Evolutionary conservation across 2,113 vertebrate genomes (phyloP), one percentile per base, ranked within the genome.

Genomic region (Agelaius phoeniceus): DNA sequence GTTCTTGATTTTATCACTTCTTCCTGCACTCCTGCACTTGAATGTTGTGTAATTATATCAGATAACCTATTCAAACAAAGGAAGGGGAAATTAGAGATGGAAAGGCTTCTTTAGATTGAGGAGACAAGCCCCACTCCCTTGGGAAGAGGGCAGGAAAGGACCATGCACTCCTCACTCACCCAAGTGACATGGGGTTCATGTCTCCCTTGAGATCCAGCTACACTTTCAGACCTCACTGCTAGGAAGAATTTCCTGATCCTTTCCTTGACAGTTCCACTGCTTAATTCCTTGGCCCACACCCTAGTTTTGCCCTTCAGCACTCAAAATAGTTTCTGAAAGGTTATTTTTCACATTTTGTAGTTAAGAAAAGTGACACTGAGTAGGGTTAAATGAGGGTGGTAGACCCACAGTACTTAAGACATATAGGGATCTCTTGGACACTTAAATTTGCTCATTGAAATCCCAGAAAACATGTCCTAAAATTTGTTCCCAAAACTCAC

Each of bases 1-100:
- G 85, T 68, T 95, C 78, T 93, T 93, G 87, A 96, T 95, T 95
- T 96, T 96, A 96, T 94, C 87, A 66, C 71, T 68, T 93, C 84
- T 91, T 94, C 90, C 81, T 75, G 77, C 41, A 84, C 73, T 95
- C 82, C 90, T 89, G 77, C 52, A 79, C 65, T 87, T 91, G 77
- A 89, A 72, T 76, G 94, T 84, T 89, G 65, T 13, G 26, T 80
- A 93, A 93, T 84, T 93, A 91, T 78, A 91, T 81, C 78, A 94
- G 87, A 93, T 94, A 94, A 84, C 77, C 35, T 90, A 79, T 67
- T 82, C 62, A 89, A 95, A 95, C 77, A 93, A 84, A 96, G 52
- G 71, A 93, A 81, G 54, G 83, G 88, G 87, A 95, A 93, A 95
- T 85, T 84, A 89, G 81, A 91, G 84, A 91, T 89, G 87, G 90